Evolutionary conservation across 1,140 invertebrate genomes (phyloP).

Genomic region (Bombus difficillimus): DNA sequence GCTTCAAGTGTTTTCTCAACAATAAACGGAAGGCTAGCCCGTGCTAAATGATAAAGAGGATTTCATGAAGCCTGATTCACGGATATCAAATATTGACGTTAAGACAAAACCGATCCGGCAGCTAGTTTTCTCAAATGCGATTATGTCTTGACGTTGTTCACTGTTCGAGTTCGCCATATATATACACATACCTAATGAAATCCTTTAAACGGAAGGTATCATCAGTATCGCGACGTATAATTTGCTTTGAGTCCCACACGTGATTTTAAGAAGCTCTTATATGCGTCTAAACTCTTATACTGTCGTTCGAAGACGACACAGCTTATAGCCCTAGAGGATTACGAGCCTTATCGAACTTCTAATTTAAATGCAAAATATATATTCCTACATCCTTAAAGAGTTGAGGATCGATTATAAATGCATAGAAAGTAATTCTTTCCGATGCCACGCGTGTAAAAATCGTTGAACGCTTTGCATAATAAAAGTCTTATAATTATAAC

Average conservation of each 20-base stretch:
- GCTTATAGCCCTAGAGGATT: too few species aligned
- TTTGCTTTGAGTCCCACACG: background rate
- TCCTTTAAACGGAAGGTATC: background rate
- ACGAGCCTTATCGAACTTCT: background rate
- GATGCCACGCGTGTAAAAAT: too few species aligned
- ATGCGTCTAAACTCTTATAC: background rate
- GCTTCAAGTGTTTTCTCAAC: conserved; percentile 11
- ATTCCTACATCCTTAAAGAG: background rate
- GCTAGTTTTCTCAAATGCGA: background rate
- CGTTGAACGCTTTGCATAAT: background rate
- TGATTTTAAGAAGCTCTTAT: background rate
- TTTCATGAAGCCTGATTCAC: background rate
- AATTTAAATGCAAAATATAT: conserved; percentile 2
- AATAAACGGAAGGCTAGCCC: background rate
- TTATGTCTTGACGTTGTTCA: background rate
- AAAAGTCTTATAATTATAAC: background rate
- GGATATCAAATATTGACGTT: conserved; percentile 37
- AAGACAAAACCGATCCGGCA: background rate
- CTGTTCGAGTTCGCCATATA: background rate
- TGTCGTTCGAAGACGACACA: background rate
- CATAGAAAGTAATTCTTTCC: background rate
- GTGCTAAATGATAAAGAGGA: conserved; percentile 1
- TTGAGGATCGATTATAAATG: background rate
- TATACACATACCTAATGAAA: background rate
- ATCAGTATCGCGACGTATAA: background rate